Evolutionary conservation across 1,140 invertebrate species (phyloP), one percentile per base, ranked within the genome.

Genomic region (Sogatella furcifera): DNA sequence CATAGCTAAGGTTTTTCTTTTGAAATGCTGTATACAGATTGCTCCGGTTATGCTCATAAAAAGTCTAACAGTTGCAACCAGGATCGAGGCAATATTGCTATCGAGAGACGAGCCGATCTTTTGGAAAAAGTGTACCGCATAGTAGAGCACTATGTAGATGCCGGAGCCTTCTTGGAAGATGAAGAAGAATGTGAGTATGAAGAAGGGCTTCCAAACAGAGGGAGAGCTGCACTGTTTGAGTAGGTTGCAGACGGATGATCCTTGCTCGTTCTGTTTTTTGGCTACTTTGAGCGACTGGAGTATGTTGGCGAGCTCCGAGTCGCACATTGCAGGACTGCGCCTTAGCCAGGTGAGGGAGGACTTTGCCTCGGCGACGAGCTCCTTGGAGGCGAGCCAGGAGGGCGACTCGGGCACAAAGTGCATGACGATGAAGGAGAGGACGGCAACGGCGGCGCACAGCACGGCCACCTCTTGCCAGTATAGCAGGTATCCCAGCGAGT

Each of bases 91-190:
- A 0, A 82, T 73, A 64, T 84, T 84, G 43, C 83, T 82, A 63
- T 90, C 80, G 1, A 89, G 73, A 57, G 78, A 77, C 9, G 83
- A 76, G 3, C 84, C 81, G 14, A 84, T 80, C 8, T 84, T 79
- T 61, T 82, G 76, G 66, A 88, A 82, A 65, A 88, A 80, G 57
- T 78, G 80, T 0, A 88, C 83, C 0, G 83, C 82, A 65, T 89
- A 90, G 69, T 87, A 90, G 38, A 90, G 74, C 6, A 90, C 81
- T 1, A 86, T 82, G 71, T 90, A 87, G 15, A 87, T 85, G 4
- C 85, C 85, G 0, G 81, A 83, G 53, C 83, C 74, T 66, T 86
- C 84, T 76, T 88, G 85, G 59, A 86, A 80, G 6, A 82, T 66
- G 71, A 88, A 87, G 68, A 86, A 81, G 0, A 75, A 63, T 3